phyloP scores from a whole-genome alignment of 2,113 vertebrate species.

The Nicator chloris region DNA sequence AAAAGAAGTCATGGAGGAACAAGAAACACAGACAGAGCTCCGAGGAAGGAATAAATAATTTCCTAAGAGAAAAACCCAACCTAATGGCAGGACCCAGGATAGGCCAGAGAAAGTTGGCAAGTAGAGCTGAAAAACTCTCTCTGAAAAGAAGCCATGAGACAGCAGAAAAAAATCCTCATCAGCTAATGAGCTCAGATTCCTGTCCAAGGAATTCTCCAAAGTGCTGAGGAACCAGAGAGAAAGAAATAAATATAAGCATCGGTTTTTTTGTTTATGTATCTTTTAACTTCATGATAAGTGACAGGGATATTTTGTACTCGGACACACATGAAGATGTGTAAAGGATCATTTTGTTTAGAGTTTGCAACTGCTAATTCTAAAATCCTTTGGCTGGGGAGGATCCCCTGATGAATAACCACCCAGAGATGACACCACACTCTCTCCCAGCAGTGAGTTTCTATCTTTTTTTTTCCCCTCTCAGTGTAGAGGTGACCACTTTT shows the following conservation, averaged over 20 bases:
- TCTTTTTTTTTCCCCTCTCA: background rate
- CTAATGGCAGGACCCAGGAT: background rate
- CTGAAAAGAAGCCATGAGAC: conserved; percentile 31
- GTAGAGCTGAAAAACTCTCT: background rate
- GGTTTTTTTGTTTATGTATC: background rate
- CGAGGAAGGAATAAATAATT: background rate
- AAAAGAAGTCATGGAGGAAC: background rate
- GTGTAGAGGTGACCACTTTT: background rate
- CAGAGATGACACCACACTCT: background rate
- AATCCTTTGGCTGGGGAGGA: background rate
- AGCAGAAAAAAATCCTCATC: conserved; percentile 30
- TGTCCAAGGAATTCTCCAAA: conserved; percentile 40
- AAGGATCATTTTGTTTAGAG: background rate
- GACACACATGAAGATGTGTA: background rate
- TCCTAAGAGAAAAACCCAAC: background rate
- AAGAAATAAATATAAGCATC: background rate
- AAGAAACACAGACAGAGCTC: background rate
- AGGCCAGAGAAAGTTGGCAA: background rate
- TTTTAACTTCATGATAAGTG: background rate
- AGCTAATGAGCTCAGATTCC: conserved; percentile 36
- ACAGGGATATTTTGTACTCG: conserved; percentile 5
- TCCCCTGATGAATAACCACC: background rate
- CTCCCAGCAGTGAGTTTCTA: background rate
- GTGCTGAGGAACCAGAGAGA: background rate
- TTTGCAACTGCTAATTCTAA: background rate